Evolutionary conservation across 1,140 invertebrate species (phyloP), one percentile per base, ranked within the genome.

Genomic region (Bombus sylvicola): DNA sequence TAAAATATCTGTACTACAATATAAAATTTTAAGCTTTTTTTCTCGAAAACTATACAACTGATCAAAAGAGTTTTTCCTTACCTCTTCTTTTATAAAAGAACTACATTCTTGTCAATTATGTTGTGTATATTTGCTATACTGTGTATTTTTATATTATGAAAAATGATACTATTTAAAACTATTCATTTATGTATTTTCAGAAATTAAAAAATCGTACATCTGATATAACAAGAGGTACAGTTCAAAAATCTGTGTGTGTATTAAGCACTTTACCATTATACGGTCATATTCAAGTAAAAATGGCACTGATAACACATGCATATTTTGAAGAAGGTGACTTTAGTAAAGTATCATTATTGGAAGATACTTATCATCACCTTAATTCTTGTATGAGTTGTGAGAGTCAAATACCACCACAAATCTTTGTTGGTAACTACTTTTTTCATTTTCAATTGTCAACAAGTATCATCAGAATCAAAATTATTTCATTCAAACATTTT

Each of bases 321-420:
- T 99, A 99, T 95, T 99, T 99, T 95, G 97, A 99, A 87, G 98
- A 99, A 95, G 98, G 98, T 57, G 98, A 99, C 95, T 99, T 99
- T 92, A 98, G 98, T 78, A 97, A 98, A 94, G 97, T 98, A n/a
- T 97, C 97, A 22, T 96, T 99, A 43, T 95, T 99, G 74, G 97
- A 98, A 93, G 98, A 99, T 94, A 99, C 98, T 68, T 99, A 98
- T 95, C 97, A 97, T 92, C 98, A 99, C 95, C 95, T 99, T 8
- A 99, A 99, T 95, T 96, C 96, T 88, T 99, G 98, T 94, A 96
- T 99, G 85, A 95, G 94, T 37, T 92, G 96, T 94, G 95, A 98
- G 90, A 96, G 97, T 90, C 95, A 97, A 89, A 94, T 96, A 93
- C 94, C 96, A 66, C 96, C 97, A 79, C 97, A 98, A 96, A 96